A percentile compares a stretch with the other conserved stretches of the same genome.
Conservation (phyloP, 2,797 vertebrate species). For the Carcharodon carcharias region DNA sequence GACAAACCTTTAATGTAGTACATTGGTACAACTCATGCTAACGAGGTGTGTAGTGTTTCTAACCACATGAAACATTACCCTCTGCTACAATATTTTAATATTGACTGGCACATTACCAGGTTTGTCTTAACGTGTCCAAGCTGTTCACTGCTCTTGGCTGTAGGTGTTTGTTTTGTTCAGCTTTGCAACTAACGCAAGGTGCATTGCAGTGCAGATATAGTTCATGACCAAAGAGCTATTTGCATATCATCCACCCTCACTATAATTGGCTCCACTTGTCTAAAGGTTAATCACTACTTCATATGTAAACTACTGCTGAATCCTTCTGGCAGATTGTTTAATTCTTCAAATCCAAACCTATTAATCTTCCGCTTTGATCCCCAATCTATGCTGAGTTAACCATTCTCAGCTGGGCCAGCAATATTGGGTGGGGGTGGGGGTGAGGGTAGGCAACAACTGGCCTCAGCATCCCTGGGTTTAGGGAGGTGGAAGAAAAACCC, state of each 20-base stretch:
- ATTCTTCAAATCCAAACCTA: not conserved
- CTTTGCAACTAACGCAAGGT: not conserved
- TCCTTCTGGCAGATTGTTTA: not conserved
- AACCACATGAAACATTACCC: not conserved
- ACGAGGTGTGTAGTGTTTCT: not conserved
- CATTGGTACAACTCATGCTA: not conserved
- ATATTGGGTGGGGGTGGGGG: too few species aligned
- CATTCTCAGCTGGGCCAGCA: not conserved
- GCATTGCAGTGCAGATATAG: not conserved
- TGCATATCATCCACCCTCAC: not conserved
- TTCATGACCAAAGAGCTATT: not conserved
- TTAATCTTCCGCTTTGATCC: not conserved
- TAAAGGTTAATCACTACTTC: not conserved
- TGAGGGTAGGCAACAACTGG: not conserved
- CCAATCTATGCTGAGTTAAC: not conserved
- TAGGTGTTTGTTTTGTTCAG: not conserved
- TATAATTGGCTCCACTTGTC: constrained; percentile 10
- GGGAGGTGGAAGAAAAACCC: not conserved
- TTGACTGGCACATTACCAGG: not conserved
- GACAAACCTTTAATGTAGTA: not conserved
- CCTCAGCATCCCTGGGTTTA: not conserved
- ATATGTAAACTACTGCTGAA: too few species aligned
- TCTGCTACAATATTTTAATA: not conserved
- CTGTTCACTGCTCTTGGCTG: not conserved
- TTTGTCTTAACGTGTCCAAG: not conserved